Evolutionary conservation across 2,797 vertebrate species (phyloP).

Genomic region (Brachyalestes nurse): DNA sequence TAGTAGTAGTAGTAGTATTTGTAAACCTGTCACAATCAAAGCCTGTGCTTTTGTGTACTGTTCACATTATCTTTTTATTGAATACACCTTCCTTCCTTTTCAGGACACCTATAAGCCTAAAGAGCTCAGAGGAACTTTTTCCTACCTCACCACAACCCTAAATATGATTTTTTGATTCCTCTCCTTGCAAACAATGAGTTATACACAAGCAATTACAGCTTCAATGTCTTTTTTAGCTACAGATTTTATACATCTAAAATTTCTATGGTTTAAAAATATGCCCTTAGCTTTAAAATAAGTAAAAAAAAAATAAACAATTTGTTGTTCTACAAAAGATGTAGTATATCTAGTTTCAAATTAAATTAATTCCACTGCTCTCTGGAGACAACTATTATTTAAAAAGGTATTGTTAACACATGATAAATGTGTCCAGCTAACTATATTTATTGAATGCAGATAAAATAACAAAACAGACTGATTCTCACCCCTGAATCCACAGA

Average conservation of each 20-base stretch:
- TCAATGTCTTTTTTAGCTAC: background rate
- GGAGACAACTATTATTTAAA: background rate
- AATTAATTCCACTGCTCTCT: background rate
- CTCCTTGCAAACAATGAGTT: background rate
- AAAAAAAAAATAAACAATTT: background rate
- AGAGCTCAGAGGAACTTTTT: too few species aligned
- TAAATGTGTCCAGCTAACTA: background rate
- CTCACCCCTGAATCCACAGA: background rate
- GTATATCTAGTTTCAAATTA: background rate
- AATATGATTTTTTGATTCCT: background rate
- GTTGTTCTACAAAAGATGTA: background rate
- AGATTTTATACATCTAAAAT: too few species aligned
- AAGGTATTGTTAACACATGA: background rate
- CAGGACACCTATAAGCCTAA: too few species aligned
- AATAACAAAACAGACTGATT: background rate
- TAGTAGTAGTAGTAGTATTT: too few species aligned
- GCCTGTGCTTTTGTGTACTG: too few species aligned
- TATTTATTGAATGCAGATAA: background rate
- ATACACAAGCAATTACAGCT: background rate
- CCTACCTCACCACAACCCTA: background rate
- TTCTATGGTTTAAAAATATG: background rate
- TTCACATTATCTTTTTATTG: too few species aligned
- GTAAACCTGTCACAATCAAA: too few species aligned
- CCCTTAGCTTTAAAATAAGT: background rate
- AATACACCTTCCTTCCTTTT: too few species aligned